Conservation (phyloP, 2,113 vertebrate species). For the Phyllopteryx taeniolatus region DNA sequence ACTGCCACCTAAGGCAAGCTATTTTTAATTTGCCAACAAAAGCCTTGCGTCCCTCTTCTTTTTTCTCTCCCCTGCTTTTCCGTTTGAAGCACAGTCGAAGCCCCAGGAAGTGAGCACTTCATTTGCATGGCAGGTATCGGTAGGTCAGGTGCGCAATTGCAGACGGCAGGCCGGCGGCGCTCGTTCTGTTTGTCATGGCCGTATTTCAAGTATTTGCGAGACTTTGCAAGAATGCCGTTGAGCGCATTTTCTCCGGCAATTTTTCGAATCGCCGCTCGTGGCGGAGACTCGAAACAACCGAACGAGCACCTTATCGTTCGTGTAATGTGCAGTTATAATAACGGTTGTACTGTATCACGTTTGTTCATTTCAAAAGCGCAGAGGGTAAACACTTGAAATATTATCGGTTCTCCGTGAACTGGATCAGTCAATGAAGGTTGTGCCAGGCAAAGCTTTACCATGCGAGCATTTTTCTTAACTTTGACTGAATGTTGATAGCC, state of each 20-base stretch:
- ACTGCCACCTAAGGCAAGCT: slow-evolving; percentile 56
- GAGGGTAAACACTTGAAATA: neutral
- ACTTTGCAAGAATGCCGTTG: slow-evolving; percentile 25
- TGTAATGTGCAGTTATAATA: slow-evolving; percentile 27
- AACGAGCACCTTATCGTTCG: slow-evolving; percentile 14
- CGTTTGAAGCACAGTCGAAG: slow-evolving; percentile 42
- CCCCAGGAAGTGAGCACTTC: slow-evolving; percentile 45
- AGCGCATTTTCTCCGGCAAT: slow-evolving; percentile 4
- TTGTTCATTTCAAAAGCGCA: slow-evolving; percentile 2
- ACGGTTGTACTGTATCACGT: neutral
- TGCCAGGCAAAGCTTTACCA: neutral
- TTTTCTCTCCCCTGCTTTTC: slow-evolving; percentile 7
- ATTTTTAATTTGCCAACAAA: slow-evolving; percentile 67
- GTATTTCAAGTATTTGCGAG: slow-evolving; percentile 12
- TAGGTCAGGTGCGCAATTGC: slow-evolving; percentile 35
- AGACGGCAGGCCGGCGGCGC: slow-evolving; percentile 20
- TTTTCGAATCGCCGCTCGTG: slow-evolving; percentile 37
- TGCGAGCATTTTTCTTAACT: neutral
- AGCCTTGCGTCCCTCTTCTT: slow-evolving; percentile 17
- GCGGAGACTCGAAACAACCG: slow-evolving; percentile 16
- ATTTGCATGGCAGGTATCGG: slow-evolving; percentile 57
- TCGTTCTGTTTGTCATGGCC: slow-evolving; percentile 25
- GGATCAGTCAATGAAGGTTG: neutral
- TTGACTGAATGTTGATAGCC: neutral
- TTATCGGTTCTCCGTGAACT: too few species aligned